Evolutionary conservation across 2,888 invertebrate genomes (phyloP), one percentile per base, ranked within the genome.

Genomic region (Stenolophus ochropezus): DNA sequence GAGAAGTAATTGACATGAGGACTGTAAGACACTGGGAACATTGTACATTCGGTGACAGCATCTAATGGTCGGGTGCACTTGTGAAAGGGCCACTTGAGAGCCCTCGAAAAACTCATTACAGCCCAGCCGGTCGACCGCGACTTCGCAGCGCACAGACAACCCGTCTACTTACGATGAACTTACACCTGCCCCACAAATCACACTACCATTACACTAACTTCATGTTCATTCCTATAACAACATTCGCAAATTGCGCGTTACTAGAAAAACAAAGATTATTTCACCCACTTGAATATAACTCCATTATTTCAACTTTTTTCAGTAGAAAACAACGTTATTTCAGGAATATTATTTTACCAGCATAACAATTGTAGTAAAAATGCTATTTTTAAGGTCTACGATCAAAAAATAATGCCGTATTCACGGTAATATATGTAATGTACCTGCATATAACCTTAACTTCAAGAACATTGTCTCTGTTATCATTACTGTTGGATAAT

Each of bases 51-150:
- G 56, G 75, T 49, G 65, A 61, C 78, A 65, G 49, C 23, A 65
- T 61, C 42, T 78, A 78, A 78, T 78, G 78, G 61, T 61, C 16
- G 65, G 65, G 65, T 27, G 33, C 33, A 33, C 65, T 69, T 69
- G 33, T 79, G 71, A 79, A 79, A 69, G 53, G 79, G 69, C 69
- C 69, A 71, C 69, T 69, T 69, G 79, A 71, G 53, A 51, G 33
- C 33, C 25, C 79, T 79, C 53, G 51, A 71, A 79, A 79, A 79
- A 79, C 79, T 79, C 79, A 79, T 71, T 79, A 79, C 61, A 33
- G 33, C 8, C 65, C 6, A 69, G 27, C 6, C 33, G 65, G 8
- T 61, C 61, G 61, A 18, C 65, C 65, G 27, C 61, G 23, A 23
- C 25, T 58, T 61, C 61, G 14, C 25, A 21, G 23, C 61, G 14